Percentiles rank a stretch among this genome's conserved stretches.
phyloP scores from a whole-genome alignment of 1,140 invertebrate species.

The Hypsibius dujardini region DNA sequence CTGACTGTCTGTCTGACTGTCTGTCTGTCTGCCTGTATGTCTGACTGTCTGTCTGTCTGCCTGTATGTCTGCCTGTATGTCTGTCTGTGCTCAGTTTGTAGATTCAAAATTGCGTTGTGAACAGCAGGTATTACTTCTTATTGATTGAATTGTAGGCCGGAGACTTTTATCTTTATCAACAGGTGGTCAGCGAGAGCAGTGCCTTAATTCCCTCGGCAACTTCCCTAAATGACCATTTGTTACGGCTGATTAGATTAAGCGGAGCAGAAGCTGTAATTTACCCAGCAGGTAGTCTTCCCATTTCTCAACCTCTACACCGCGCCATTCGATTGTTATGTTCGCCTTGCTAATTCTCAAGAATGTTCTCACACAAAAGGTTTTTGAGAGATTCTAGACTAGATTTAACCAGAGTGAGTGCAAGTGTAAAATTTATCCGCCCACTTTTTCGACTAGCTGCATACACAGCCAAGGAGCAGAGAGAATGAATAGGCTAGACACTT shows the following conservation, averaged over 20 bases:
- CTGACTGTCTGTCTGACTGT: too few relatives aligned
- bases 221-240: slow-evolving; percentile 11
- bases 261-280: background rate
- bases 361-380: background rate
- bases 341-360: background rate
- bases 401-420: background rate
- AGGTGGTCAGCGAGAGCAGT: background rate
- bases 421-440: too few relatives aligned
- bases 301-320: background rate
- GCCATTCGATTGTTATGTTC: background rate
- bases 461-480: too few relatives aligned
- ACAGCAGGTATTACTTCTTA: background rate
- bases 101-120: background rate
- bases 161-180: background rate
- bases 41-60: background rate
- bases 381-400: background rate
- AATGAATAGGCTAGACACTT: too few relatives aligned
- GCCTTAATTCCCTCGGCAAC: background rate
- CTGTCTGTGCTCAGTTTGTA: background rate
- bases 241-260: slow-evolving; percentile 10
- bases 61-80: background rate
- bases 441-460: too few relatives aligned
- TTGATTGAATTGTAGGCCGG: background rate
- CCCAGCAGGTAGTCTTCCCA: background rate
- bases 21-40: background rate